phyloP scores from a whole-genome alignment of 2,888 invertebrate genomes.

The Heliconius charithonia region DNA sequence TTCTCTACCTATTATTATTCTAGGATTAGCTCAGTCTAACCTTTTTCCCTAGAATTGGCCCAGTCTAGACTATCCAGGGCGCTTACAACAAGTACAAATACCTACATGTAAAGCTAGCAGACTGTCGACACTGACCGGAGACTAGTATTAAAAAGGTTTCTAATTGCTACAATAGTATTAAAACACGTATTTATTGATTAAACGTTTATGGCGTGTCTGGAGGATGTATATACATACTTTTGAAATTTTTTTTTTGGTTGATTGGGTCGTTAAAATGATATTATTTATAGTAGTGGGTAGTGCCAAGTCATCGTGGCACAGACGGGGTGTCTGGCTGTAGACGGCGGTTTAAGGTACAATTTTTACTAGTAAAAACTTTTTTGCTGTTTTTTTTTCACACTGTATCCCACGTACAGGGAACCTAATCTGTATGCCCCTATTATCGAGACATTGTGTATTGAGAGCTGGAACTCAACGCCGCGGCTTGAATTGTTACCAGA shows the following conservation, averaged over 20 bases:
- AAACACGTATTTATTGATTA: neutral
- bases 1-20: neutral
- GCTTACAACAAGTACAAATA: neutral
- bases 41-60: neutral
- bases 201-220: neutral
- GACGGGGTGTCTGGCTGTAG: neutral
- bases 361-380: neutral
- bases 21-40: neutral
- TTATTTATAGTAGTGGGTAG: neutral
- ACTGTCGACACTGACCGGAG: slow-evolving; percentile 12
- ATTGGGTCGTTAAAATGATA: slow-evolving; percentile 11
- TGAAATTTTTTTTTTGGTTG: slow-evolving; percentile 9
- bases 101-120: neutral
- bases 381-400: neutral
- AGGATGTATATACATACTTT: neutral
- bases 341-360: neutral
- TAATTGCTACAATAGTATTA: slow-evolving; percentile 15
- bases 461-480: no score
- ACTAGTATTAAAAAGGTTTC: slow-evolving; percentile 13
- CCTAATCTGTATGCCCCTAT: neutral
- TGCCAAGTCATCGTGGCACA: slow-evolving; percentile 7
- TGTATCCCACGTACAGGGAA: neutral
- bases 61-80: slow-evolving; percentile 12
- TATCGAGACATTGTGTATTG: no score
- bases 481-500: no score